Evolutionary conservation across 2,113 vertebrate genomes (phyloP), one percentile per base, ranked within the genome.

Genomic region (Lipotes vexillifer): DNA sequence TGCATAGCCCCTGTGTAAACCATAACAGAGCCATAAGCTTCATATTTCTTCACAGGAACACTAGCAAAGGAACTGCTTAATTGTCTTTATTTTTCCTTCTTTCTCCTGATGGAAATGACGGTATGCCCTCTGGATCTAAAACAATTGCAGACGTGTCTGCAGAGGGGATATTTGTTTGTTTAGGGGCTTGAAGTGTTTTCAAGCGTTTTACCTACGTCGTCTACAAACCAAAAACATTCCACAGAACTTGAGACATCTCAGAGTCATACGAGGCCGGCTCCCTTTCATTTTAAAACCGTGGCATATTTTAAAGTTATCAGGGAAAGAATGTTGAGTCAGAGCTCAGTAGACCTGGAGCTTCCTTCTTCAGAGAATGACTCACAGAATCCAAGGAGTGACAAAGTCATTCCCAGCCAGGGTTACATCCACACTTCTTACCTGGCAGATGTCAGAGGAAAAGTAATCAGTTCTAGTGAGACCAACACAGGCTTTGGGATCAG

Each of bases 31-130:
- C 86, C 83, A 3, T 41, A 36, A 57, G 84, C 92, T 63, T 88
- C 8, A 0, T n/a, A 71, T 61, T 97, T 85, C 65, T 96, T 95
- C 69, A 46, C 96, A 88, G 95, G 78, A 87, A 92, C 80, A 31
- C 46, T 31, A 80, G 74, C 74, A 65, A 81, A 96, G 94, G 96
- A 97, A 97, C 80, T 74, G 93, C 89, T 75, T 84, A n/a, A 88
- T 97, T 96, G 96, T 97, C 96, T 93, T 89, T 84, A 92, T 97
- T 97, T 96, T 93, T 94, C 93, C 96, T 96, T 97, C 92, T 96
- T 96, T 97, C 94, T 90, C 88, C 27, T 63, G 75, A 57, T 98
- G 96, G 96, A 96, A 97, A 90, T 96, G 65, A 96, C 38, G 31
- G 2, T 72, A 41, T 89, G 66, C 57, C 25, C 69, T 96, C 6